These are phyloP conservation scores for Achroia grisella DNA, from an alignment of 1,140 invertebrate species.

Conservation along the genomic window DNA sequence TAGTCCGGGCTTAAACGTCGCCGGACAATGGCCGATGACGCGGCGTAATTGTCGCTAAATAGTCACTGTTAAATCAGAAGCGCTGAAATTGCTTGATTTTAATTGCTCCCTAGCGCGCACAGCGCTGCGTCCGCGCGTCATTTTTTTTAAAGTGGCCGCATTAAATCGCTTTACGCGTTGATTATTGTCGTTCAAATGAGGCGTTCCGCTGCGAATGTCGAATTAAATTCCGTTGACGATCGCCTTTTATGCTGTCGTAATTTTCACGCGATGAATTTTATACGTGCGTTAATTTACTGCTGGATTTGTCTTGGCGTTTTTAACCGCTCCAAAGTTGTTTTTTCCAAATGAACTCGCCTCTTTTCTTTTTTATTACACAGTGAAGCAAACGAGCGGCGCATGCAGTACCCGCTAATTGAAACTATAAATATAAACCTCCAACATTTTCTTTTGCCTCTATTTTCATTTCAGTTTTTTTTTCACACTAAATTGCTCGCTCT, in stretches of 20 bases:
- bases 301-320: slow-evolving; percentile 14
- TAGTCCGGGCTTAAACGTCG: slow-evolving; percentile 45
- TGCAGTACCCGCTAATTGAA: slow-evolving; percentile 57
- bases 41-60: slow-evolving; percentile 63
- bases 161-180: slow-evolving; percentile 42
- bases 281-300: slow-evolving; percentile 21
- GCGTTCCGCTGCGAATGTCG: slow-evolving; percentile 38
- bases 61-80: slow-evolving; percentile 37
- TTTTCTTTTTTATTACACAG: slow-evolving; percentile 22
- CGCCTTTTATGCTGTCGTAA: slow-evolving; percentile 43
- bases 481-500: slow-evolving; percentile 23
- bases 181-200: slow-evolving; percentile 50
- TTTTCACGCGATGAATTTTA: slow-evolving; percentile 47
- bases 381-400: slow-evolving; percentile 25
- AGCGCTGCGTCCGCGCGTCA: background rate
- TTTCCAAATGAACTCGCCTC: slow-evolving; percentile 13
- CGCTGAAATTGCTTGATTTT: slow-evolving; percentile 49
- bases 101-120: slow-evolving; percentile 27
- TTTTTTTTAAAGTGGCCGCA: slow-evolving; percentile 15
- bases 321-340: background rate
- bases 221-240: slow-evolving; percentile 49
- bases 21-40: slow-evolving; percentile 59
- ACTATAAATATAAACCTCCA: slow-evolving; percentile 56
- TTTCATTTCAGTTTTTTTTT: slow-evolving; percentile 36
- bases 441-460: slow-evolving; percentile 37